These are phyloP conservation scores for Falco cherrug DNA, from an alignment of 2,797 vertebrate genomes.

Conservation along the genomic window DNA sequence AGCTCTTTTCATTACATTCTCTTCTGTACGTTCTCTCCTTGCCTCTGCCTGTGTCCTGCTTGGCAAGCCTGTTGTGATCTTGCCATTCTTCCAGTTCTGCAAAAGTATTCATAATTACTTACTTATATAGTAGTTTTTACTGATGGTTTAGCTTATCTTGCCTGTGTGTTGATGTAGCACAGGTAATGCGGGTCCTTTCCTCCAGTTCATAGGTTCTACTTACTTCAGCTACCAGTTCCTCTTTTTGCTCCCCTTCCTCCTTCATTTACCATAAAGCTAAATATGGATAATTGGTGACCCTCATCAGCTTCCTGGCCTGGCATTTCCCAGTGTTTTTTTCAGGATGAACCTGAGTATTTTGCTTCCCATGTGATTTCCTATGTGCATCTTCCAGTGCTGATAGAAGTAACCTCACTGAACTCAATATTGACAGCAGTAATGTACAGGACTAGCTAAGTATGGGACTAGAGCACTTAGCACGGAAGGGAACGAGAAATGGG, in stretches of 20 bases:
- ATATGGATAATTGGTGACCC: background rate
- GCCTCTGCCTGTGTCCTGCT: background rate
- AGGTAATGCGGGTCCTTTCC: background rate
- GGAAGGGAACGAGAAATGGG: background rate
- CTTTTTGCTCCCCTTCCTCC: background rate
- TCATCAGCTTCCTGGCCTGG: background rate
- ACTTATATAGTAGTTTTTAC: background rate
- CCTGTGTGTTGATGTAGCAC: background rate
- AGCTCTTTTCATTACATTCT: background rate
- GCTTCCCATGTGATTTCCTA: background rate
- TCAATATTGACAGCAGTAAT: background rate
- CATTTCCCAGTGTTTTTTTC: background rate
- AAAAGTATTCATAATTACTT: background rate
- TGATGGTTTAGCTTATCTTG: background rate
- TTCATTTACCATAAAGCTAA: background rate
- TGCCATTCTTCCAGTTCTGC: background rate
- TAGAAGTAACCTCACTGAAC: background rate
- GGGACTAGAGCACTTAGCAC: background rate
- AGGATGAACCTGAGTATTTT: background rate
- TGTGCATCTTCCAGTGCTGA: background rate
- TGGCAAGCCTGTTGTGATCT: background rate
- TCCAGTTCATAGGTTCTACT: rapidly evolving
- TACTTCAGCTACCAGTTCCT: background rate
- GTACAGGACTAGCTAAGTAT: background rate
- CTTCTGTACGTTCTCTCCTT: background rate